Percentiles rank a stretch among this genome's conserved stretches.
Conservation (phyloP, 2,888 invertebrate genomes). For the Dynastes hyllus region DNA sequence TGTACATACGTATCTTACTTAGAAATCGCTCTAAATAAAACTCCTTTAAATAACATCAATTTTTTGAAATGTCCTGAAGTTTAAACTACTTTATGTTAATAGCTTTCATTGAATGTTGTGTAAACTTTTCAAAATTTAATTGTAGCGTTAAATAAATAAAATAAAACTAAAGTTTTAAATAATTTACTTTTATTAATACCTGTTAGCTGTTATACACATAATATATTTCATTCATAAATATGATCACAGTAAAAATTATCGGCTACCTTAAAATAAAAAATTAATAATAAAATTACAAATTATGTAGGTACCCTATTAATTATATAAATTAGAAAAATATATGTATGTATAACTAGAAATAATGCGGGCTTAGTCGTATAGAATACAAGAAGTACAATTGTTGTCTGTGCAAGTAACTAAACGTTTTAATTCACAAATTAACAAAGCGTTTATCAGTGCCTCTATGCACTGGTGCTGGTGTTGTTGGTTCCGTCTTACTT, state of each 20-base stretch:
- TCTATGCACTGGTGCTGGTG: constrained; percentile 48
- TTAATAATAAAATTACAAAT: constrained; percentile 4
- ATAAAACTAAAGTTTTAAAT: background rate
- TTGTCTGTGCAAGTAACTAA: background rate
- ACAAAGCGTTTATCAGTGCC: constrained; percentile 31
- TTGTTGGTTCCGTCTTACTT: constrained; percentile 33
- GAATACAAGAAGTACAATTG: background rate
- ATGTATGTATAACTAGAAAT: background rate
- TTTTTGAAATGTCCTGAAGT: too few relatives aligned
- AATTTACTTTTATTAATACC: constrained; percentile 22
- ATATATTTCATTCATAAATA: constrained; percentile 36
- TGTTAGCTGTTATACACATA: background rate
- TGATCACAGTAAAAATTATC: constrained; percentile 43
- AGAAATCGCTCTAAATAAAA: too few relatives aligned
- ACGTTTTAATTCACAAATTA: constrained; percentile 40
- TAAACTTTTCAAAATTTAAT: too few relatives aligned
- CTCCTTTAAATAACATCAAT: too few relatives aligned
- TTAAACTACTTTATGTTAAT: too few relatives aligned
- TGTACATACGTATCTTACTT: too few relatives aligned
- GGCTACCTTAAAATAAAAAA: constrained; percentile 29
- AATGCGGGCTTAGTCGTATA: too few relatives aligned
- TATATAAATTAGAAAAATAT: constrained; percentile 8
- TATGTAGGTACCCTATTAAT: background rate
- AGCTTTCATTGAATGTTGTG: too few relatives aligned
- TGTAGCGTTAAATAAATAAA: background rate